These are phyloP conservation scores for Mastomys natalensis DNA, from an alignment of 2,113 vertebrate species.

Conservation along the genomic window DNA sequence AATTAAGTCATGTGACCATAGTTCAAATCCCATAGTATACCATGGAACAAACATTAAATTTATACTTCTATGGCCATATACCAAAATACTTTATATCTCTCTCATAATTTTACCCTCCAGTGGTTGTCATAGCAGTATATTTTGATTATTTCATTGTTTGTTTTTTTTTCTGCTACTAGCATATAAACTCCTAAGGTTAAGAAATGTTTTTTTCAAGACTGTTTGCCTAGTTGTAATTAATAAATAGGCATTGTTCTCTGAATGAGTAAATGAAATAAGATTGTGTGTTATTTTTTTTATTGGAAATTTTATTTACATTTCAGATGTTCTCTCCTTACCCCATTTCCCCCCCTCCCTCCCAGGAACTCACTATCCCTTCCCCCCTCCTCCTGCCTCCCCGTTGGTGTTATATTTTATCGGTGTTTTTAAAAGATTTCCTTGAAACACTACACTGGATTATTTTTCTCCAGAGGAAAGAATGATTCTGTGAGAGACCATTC, in stretches of 20 bases:
- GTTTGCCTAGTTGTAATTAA: not conserved
- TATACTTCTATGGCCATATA: not conserved
- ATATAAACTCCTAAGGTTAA: not conserved
- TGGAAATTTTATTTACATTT: no score
- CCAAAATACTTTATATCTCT: not conserved
- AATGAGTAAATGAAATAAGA: not conserved
- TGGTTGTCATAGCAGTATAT: not conserved
- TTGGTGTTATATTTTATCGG: conserved; percentile 20
- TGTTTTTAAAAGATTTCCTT: not conserved
- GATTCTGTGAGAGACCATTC: not conserved
- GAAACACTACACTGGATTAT: conserved; percentile 5
- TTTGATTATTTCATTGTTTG: not conserved
- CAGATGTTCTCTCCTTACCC: no score
- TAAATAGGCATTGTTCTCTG: not conserved
- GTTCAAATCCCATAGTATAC: not conserved
- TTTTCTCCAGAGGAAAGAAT: conserved; percentile 38
- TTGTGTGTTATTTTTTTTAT: conserved; percentile 12
- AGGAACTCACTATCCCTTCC: no score
- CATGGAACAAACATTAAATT: not conserved
- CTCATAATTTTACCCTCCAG: not conserved
- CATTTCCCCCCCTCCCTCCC: no score
- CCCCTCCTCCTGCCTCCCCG: no score
- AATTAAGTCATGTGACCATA: not conserved
- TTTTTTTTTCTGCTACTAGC: not conserved
- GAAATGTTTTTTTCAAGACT: not conserved